A percentile compares a stretch with the other conserved stretches of the same genome.
Evolutionary conservation across 2,113 vertebrate species (phyloP).

Genomic region (Rana temporaria): DNA sequence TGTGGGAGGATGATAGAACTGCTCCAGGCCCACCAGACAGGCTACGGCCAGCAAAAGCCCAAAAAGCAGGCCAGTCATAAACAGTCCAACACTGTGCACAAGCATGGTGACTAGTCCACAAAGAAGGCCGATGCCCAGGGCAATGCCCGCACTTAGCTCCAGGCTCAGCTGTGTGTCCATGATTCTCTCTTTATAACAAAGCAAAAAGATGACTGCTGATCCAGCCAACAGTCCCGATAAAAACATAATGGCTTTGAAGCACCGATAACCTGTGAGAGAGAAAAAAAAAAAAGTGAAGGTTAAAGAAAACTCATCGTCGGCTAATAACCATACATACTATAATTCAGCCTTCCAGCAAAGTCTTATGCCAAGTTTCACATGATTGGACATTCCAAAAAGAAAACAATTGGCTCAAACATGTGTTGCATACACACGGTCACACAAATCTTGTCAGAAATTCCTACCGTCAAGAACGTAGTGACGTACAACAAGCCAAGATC

Average conservation of each 20-base stretch:
- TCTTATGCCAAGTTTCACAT: no score
- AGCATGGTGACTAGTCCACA: conserved; percentile 89
- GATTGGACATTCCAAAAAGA: no score
- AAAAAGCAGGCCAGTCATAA: conserved; percentile 86
- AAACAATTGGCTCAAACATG: no score
- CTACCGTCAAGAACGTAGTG: no score
- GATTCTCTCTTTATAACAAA: conserved; percentile 87
- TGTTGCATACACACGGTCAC: no score
- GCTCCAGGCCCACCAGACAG: conserved; percentile 75
- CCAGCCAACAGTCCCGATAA: conserved; percentile 88
- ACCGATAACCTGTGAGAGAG: conserved; percentile 78
- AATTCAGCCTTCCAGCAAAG: no score
- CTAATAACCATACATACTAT: no score
- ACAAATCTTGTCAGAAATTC: no score
- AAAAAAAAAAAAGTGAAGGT: neutral
- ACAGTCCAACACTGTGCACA: conserved; percentile 87
- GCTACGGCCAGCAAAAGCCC: conserved; percentile 82
- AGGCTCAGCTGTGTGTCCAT: conserved; percentile 87
- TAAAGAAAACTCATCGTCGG: no score
- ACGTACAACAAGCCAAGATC: no score
- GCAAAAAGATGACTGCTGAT: conserved; percentile 83
- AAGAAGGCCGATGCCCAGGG: conserved; percentile 85
- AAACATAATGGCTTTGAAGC: conserved; percentile 92
- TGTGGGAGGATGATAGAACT: conserved; percentile 79
- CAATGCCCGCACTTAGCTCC: conserved; percentile 85